Percentiles rank a stretch among this genome's conserved stretches.
Conservation (phyloP, 1,140 invertebrate genomes). For the Microvelia longipes region DNA sequence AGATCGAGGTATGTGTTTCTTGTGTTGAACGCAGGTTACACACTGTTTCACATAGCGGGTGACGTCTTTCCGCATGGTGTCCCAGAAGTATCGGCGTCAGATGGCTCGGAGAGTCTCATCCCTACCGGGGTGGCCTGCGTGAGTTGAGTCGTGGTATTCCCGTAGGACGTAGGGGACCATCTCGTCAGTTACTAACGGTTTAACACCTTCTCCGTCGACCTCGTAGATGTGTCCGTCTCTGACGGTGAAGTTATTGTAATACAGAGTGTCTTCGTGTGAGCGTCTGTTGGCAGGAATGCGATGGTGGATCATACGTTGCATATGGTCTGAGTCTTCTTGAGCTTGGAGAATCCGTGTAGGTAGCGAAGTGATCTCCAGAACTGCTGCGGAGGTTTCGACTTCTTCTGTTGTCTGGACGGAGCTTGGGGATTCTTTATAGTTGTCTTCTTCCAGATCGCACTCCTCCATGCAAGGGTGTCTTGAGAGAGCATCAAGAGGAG, state of each 20-base stretch:
- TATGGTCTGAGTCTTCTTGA: neutral
- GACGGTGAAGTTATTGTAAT: neutral
- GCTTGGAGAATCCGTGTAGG: neutral
- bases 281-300: neutral
- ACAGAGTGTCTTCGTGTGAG: neutral
- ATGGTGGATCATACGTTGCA: neutral
- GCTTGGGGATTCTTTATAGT: neutral
- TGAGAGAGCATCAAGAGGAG: neutral
- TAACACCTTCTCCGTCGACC: neutral
- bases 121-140: neutral
- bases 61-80: neutral
- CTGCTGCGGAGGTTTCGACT: neutral
- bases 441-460: neutral
- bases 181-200: neutral
- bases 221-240: neutral
- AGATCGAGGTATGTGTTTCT: neutral
- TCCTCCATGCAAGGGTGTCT: neutral
- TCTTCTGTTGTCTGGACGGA: neutral
- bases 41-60: neutral
- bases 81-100: neutral
- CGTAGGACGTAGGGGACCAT: neutral
- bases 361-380: neutral
- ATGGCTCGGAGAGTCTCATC: neutral
- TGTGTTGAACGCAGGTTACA: neutral
- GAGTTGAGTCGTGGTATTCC: neutral